Conservation (phyloP, 2,888 invertebrate genomes). For the Dasypolia templi region DNA sequence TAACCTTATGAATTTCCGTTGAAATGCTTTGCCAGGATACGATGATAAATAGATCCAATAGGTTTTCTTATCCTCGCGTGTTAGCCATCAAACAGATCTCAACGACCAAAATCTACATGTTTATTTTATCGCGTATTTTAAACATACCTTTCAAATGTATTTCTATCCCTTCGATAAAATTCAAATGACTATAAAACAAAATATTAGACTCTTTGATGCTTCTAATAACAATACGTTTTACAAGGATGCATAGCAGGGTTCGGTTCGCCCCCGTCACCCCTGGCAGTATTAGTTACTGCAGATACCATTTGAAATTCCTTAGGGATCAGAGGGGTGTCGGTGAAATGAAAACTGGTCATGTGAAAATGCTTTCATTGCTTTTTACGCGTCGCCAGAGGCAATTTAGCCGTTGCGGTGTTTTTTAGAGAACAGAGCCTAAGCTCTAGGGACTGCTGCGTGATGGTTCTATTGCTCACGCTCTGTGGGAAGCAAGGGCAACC, state of each 20-base stretch:
- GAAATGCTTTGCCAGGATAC: neutral
- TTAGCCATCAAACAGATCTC: slow-evolving; percentile 11
- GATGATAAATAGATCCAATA: slow-evolving; percentile 11
- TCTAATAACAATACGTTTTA: slow-evolving; percentile 75
- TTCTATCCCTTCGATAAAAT: slow-evolving; percentile 60
- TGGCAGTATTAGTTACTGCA: slow-evolving; percentile 85
- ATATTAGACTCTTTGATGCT: slow-evolving; percentile 71
- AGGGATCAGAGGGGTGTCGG: slow-evolving; percentile 84
- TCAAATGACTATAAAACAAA: slow-evolving; percentile 67
- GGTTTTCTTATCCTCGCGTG: slow-evolving; percentile 13
- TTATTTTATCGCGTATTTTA: slow-evolving; percentile 31
- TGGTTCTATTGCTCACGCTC: slow-evolving; percentile 81
- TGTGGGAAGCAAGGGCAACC: slow-evolving; percentile 75
- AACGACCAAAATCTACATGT: slow-evolving; percentile 31
- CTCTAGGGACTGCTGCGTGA: slow-evolving; percentile 72
- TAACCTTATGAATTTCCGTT: slow-evolving; percentile 9
- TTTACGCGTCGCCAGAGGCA: slow-evolving; percentile 88
- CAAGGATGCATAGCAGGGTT: slow-evolving; percentile 75
- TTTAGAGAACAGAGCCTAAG: slow-evolving; percentile 72
- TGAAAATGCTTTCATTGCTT: slow-evolving; percentile 90
- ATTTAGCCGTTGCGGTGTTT: slow-evolving; percentile 87
- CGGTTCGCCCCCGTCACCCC: slow-evolving; percentile 74
- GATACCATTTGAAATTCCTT: slow-evolving; percentile 88
- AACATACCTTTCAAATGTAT: slow-evolving; percentile 39
- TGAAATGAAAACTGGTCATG: slow-evolving; percentile 88